Percentiles rank a stretch among this genome's conserved stretches.
phyloP scores from a whole-genome alignment of 2,797 vertebrate genomes.

The Tenualosa ilisha region DNA sequence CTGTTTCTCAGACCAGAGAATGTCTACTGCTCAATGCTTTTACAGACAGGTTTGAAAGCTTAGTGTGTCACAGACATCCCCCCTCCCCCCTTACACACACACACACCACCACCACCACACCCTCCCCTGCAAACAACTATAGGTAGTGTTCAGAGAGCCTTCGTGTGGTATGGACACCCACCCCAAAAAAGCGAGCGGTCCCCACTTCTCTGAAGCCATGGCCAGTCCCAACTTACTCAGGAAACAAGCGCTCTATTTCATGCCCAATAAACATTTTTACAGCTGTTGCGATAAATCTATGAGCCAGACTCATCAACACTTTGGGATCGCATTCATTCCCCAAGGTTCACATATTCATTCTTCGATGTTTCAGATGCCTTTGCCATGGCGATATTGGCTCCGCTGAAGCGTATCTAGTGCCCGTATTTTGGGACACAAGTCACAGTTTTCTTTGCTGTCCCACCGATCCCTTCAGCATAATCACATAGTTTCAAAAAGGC shows the following conservation, averaged over 20 bases:
- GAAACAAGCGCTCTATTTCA: constrained; percentile 44
- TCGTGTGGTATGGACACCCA: background rate
- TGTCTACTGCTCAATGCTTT: constrained; percentile 26
- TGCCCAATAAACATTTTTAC: constrained; percentile 54
- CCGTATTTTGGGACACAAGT: constrained; percentile 8
- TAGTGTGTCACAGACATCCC: constrained; percentile 36
- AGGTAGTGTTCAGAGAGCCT: constrained; percentile 6
- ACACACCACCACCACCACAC: background rate
- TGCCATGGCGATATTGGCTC: constrained; percentile 9
- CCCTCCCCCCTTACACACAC: constrained; percentile 31
- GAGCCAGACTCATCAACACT: constrained; percentile 38
- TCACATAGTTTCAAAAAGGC: background rate
- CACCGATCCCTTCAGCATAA: background rate
- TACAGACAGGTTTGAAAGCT: constrained; percentile 32
- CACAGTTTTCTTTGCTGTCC: constrained; percentile 7
- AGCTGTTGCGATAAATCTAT: constrained; percentile 57
- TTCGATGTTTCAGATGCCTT: constrained; percentile 28
- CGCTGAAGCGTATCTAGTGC: background rate
- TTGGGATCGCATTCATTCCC: constrained; percentile 33
- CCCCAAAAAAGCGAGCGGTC: constrained; percentile 4
- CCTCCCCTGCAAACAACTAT: constrained; percentile 15
- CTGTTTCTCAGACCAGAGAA: constrained; percentile 31
- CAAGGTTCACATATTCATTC: constrained; percentile 35
- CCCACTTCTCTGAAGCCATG: constrained; percentile 37
- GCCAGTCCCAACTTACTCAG: constrained; percentile 36